phyloP scores from a whole-genome alignment of 2,113 vertebrate genomes.

The Esox niger region DNA sequence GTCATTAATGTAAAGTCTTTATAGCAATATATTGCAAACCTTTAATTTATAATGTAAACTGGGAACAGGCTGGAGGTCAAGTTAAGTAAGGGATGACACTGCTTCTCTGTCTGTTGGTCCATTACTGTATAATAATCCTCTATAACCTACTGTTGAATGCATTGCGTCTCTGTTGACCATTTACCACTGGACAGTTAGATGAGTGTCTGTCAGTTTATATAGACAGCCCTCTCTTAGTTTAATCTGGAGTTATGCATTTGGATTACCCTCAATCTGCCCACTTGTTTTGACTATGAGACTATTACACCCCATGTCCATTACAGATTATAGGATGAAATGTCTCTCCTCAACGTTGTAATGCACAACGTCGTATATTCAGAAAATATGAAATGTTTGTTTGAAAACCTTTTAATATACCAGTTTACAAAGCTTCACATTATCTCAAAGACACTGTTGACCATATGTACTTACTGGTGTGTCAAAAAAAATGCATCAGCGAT shows the following conservation, averaged over 20 bases:
- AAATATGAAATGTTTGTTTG: neutral
- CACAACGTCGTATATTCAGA: neutral
- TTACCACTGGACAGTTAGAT: neutral
- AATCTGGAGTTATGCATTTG: constrained; percentile 49
- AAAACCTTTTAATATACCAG: neutral
- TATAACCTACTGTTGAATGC: neutral
- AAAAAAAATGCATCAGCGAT: neutral
- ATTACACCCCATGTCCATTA: constrained; percentile 11
- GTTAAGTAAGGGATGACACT: no score
- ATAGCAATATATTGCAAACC: no score
- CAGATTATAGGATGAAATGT: neutral
- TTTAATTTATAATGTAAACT: no score
- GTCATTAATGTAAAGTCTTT: no score
- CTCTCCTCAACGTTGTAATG: neutral
- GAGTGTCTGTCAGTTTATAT: constrained; percentile 49
- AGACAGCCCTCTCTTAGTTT: constrained; percentile 33
- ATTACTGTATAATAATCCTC: no score
- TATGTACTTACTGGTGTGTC: neutral
- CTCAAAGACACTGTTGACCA: neutral
- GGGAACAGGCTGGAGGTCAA: no score
- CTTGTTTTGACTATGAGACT: constrained; percentile 36
- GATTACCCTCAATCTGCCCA: constrained; percentile 52
- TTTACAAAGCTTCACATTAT: neutral
- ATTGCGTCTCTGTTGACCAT: neutral
- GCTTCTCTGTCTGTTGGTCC: no score